Percentiles rank a stretch among this genome's conserved stretches.
Evolutionary conservation across 2,113 vertebrate genomes (phyloP).

Genomic region (Pongo pygmaeus): DNA sequence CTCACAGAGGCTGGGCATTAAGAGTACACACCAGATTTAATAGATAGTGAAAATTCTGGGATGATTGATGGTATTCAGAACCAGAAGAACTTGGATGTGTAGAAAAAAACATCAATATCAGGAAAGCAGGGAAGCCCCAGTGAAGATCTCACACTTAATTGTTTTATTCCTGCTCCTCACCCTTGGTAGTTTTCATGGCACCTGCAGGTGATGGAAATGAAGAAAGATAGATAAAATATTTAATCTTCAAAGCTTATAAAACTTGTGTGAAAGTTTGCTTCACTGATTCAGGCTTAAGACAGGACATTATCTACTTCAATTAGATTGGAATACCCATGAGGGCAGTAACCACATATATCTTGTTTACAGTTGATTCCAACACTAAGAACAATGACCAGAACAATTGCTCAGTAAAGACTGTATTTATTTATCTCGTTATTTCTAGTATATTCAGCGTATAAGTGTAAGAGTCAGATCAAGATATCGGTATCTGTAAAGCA

Average conservation of each 20-base stretch:
- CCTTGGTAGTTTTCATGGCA: background rate
- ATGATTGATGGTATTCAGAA: background rate
- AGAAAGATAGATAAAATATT: background rate
- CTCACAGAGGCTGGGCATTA: background rate
- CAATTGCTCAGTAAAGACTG: background rate
- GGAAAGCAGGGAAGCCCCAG: background rate
- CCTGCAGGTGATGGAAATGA: background rate
- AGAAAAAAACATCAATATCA: background rate
- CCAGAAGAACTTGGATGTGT: background rate
- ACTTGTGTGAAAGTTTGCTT: background rate
- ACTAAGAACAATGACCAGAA: background rate
- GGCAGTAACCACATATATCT: background rate
- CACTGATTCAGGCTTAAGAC: background rate
- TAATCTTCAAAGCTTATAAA: background rate
- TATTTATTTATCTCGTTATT: too few relatives aligned
- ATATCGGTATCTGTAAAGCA: background rate
- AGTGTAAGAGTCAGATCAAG: background rate
- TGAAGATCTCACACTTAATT: background rate
- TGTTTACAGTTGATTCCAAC: background rate
- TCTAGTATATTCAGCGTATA: too few relatives aligned
- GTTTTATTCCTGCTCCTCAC: too few relatives aligned
- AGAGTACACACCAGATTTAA: background rate
- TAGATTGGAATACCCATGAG: background rate
- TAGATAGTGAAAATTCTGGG: background rate
- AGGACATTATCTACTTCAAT: background rate